Evolutionary conservation across 1,140 invertebrate species (phyloP).

Genomic region (Lucilia cuprina): DNA sequence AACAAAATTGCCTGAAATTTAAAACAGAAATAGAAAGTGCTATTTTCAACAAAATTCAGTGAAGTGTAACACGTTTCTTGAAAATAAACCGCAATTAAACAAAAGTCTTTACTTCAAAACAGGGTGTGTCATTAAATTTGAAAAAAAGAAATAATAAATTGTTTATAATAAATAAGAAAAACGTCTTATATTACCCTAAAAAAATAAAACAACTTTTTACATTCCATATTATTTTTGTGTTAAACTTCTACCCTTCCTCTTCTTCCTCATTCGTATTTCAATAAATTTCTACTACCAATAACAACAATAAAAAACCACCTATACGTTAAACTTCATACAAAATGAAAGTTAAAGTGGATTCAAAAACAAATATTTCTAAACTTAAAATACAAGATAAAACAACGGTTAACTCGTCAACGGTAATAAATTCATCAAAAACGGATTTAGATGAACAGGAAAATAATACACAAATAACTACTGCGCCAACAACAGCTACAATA

Average conservation of each 20-base stretch:
- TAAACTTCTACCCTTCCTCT: background rate
- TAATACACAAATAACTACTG: background rate
- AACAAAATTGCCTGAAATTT: background rate
- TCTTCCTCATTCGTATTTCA: background rate
- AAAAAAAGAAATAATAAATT: background rate
- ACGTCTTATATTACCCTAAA: background rate
- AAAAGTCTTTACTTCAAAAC: background rate
- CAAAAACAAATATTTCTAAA: slow-evolving; percentile 15
- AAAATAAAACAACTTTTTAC: background rate
- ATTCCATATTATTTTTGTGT: background rate
- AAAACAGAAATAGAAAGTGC: background rate
- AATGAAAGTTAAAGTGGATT: slow-evolving; percentile 35
- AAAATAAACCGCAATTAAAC: background rate
- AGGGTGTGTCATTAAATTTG: background rate
- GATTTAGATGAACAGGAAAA: background rate
- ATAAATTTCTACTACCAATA: background rate
- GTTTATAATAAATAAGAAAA: background rate
- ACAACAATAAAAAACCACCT: background rate
- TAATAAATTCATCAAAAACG: background rate
- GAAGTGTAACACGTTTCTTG: background rate
- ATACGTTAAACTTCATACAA: background rate
- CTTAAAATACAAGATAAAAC: background rate
- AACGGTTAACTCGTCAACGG: background rate
- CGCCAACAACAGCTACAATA: background rate
- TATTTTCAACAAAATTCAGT: background rate